phyloP scores from a whole-genome alignment of 2,113 vertebrate genomes.

The Gambusia affinis region DNA sequence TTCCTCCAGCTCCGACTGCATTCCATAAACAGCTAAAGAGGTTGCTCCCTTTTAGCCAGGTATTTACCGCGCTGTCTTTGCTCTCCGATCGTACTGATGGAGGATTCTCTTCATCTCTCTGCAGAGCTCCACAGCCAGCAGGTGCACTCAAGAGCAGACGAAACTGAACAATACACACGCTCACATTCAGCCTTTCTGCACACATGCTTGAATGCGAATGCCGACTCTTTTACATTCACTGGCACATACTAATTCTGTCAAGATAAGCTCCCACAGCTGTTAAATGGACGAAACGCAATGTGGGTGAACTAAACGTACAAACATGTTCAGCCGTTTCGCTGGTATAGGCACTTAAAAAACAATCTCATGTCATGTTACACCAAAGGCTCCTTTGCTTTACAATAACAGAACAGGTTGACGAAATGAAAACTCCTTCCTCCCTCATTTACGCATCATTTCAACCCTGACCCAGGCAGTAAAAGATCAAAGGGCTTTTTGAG shows the following conservation, averaged over 20 bases:
- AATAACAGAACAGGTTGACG: slow-evolving; percentile 82
- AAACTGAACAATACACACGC: slow-evolving; percentile 16
- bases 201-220: slow-evolving; percentile 21
- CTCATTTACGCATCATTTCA: slow-evolving; percentile 84
- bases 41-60: slow-evolving; percentile 70
- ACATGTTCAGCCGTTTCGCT: slow-evolving; percentile 72
- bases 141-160: slow-evolving; percentile 47
- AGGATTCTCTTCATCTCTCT: slow-evolving; percentile 61
- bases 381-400: slow-evolving; percentile 81
- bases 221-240: slow-evolving; percentile 23
- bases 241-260: slow-evolving; percentile 31
- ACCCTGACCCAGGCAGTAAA: slow-evolving; percentile 82
- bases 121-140: slow-evolving; percentile 57
- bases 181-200: slow-evolving; percentile 24
- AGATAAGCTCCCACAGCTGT: slow-evolving; percentile 77
- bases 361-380: slow-evolving; percentile 74
- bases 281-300: slow-evolving; percentile 69
- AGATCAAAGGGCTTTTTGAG: slow-evolving; percentile 84
- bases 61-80: slow-evolving; percentile 63
- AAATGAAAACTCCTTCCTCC: slow-evolving; percentile 84
- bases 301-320: slow-evolving; percentile 79
- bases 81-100: slow-evolving; percentile 49
- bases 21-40: slow-evolving; percentile 68
- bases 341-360: slow-evolving; percentile 81
- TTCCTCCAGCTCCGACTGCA: slow-evolving; percentile 66